A percentile compares a stretch with the other conserved stretches of the same genome.
Evolutionary conservation across 2,888 invertebrate genomes (phyloP).

Genomic region (Eristalis arbustorum): DNA sequence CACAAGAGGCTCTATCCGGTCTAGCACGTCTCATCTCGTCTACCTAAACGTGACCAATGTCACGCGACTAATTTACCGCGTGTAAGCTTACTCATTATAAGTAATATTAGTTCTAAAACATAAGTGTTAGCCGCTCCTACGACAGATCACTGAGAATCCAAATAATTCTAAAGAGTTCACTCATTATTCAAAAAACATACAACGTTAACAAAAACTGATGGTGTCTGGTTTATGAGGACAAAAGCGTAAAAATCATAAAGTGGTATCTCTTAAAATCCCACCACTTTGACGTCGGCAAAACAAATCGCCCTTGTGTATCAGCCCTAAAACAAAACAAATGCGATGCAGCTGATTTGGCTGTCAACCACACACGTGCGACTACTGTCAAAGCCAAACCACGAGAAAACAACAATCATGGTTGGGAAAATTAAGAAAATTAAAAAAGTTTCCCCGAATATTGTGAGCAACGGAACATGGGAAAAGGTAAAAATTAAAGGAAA

Average conservation of each 20-base stretch:
- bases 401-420: conserved; percentile 22
- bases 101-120: too few species aligned
- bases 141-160: too few species aligned
- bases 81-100: too few species aligned
- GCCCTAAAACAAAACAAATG: background rate
- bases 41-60: too few species aligned
- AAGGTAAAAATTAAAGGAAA: conserved; percentile 84
- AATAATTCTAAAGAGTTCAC: too few species aligned
- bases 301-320: background rate
- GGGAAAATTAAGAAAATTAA: conserved; percentile 10
- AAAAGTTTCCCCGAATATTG: conserved; percentile 11
- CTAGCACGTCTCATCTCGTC: too few species aligned
- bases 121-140: too few species aligned
- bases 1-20: too few species aligned
- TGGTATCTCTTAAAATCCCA: background rate
- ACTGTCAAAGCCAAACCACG: conserved; percentile 11
- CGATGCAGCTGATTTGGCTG: background rate
- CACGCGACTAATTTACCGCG: too few species aligned
- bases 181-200: too few species aligned
- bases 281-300: background rate
- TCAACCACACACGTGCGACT: conserved; percentile 19
- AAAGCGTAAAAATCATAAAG: background rate
- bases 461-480: conserved; percentile 81
- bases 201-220: too few species aligned
- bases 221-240: too few species aligned